phyloP scores from a whole-genome alignment of 1,140 invertebrate species.

The Mamestra configurata region DNA sequence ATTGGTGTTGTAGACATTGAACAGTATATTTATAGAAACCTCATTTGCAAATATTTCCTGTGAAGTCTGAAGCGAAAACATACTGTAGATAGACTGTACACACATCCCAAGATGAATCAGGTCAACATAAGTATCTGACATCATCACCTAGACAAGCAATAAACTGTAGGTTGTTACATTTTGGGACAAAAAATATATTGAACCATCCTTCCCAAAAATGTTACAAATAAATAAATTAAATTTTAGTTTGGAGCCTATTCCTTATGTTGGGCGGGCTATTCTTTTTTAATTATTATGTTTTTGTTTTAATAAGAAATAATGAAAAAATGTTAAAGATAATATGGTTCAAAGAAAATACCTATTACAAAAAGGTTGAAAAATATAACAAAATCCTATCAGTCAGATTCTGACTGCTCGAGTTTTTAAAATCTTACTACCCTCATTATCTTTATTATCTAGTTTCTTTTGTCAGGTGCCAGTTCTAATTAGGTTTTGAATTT shows the following conservation, averaged over 20 bases:
- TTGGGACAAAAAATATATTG: neutral
- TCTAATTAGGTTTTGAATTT: neutral
- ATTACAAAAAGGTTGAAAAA: no score
- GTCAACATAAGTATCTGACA: constrained; percentile 41
- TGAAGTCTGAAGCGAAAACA: constrained; percentile 37
- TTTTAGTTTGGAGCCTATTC: neutral
- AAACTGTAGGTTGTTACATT: constrained; percentile 16
- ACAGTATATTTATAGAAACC: constrained; percentile 35
- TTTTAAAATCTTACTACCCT: neutral
- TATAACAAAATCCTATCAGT: no score
- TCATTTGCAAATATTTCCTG: constrained; percentile 31
- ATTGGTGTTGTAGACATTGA: constrained; percentile 13
- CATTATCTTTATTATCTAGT: neutral
- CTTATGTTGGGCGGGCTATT: no score
- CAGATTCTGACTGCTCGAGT: no score
- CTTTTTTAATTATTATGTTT: no score
- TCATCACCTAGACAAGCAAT: constrained; percentile 51
- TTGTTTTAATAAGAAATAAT: no score
- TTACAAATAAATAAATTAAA: neutral
- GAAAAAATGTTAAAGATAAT: no score
- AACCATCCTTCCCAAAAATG: neutral
- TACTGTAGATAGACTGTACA: constrained; percentile 22
- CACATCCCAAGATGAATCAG: constrained; percentile 50
- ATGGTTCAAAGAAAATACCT: no score
- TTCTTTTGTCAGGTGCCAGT: neutral